phyloP scores from a whole-genome alignment of 2,797 vertebrate species.

The Arctocebus calabarensis region DNA sequence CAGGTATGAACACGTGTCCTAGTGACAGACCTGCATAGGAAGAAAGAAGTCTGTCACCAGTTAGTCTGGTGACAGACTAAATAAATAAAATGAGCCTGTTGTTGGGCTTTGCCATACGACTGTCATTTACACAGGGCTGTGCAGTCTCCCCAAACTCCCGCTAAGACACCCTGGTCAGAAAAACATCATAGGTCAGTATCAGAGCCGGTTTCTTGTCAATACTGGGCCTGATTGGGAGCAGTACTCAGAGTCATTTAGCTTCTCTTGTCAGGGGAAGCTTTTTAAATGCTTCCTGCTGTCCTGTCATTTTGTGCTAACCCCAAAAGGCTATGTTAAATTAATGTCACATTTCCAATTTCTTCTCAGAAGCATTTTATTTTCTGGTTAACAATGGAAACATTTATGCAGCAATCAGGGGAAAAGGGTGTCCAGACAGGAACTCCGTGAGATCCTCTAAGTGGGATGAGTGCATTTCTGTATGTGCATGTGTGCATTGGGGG shows the following conservation, averaged over 20 bases:
- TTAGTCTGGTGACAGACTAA: constrained; percentile 13
- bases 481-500: neutral
- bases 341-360: constrained; percentile 85
- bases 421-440: constrained; percentile 67
- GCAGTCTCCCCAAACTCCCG: constrained; percentile 62
- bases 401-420: constrained; percentile 62
- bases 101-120: constrained; percentile 59
- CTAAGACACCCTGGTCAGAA: constrained; percentile 73
- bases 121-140: constrained; percentile 51
- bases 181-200: constrained; percentile 83
- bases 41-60: neutral
- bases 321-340: constrained; percentile 83
- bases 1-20: neutral
- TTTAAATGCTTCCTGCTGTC: constrained; percentile 84
- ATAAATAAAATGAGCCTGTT: constrained; percentile 43
- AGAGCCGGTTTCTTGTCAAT: constrained; percentile 83
- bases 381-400: constrained; percentile 79
- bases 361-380: constrained; percentile 83
- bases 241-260: constrained; percentile 80
- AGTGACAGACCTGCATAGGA: neutral
- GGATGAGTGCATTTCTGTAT: constrained; percentile 12
- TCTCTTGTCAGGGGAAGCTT: constrained; percentile 84
- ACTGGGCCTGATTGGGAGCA: constrained; percentile 81
- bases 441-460: constrained; percentile 57
- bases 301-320: constrained; percentile 83